phyloP scores from a whole-genome alignment of 2,113 vertebrate species.

The Rostratula benghalensis region DNA sequence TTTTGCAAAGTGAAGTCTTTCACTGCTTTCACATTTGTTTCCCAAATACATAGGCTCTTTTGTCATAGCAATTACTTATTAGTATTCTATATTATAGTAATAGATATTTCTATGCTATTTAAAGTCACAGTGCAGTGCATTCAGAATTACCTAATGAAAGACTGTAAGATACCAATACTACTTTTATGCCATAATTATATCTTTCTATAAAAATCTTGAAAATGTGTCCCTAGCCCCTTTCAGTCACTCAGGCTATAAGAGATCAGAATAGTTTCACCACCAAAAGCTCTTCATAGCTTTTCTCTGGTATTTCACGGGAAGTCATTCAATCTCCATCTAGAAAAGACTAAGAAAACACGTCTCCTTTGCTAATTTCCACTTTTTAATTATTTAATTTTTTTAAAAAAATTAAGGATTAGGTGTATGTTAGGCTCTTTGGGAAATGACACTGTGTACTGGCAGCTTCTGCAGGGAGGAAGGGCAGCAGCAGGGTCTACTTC shows the following conservation, averaged over 20 bases:
- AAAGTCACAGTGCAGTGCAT: background rate
- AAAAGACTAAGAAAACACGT: background rate
- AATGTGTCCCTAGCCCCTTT: background rate
- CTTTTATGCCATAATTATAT: background rate
- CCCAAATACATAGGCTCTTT: background rate
- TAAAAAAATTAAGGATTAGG: background rate
- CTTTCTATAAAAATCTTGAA: background rate
- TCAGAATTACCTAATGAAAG: background rate
- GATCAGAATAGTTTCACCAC: background rate
- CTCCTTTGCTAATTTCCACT: background rate
- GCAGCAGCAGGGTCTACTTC: background rate
- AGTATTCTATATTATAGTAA: background rate
- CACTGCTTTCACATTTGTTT: background rate
- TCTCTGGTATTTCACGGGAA: background rate
- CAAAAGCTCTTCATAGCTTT: background rate
- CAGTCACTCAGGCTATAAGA: background rate
- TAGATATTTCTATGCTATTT: background rate
- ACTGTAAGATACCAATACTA: background rate
- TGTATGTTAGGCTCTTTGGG: background rate
- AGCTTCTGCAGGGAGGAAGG: background rate
- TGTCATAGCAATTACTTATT: background rate
- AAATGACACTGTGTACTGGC: background rate
- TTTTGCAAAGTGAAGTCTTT: constrained; percentile 9
- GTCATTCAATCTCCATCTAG: background rate
- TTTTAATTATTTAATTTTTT: background rate